A percentile compares a stretch with the other conserved stretches of the same genome.
phyloP scores from a whole-genome alignment of 2,888 invertebrate genomes.

The Pocota personata region DNA sequence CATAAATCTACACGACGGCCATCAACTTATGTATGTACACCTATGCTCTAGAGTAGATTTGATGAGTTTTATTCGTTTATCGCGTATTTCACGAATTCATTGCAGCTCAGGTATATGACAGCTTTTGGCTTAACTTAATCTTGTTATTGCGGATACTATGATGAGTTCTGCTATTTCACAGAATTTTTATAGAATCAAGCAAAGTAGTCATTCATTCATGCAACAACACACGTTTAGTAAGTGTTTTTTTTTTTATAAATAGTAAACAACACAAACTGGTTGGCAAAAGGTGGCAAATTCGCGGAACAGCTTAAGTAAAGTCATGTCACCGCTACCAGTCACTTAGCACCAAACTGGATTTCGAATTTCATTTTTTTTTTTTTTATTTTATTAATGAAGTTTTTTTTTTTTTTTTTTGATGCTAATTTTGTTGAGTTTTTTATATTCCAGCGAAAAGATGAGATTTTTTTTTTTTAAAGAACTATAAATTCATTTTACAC shows the following conservation, averaged over 20 bases:
- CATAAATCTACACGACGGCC: neutral
- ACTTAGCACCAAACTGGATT: slow-evolving; percentile 25
- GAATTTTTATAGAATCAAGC: slow-evolving; percentile 15
- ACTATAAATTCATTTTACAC: slow-evolving; percentile 34
- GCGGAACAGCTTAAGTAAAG: slow-evolving; percentile 7
- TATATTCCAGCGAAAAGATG: neutral
- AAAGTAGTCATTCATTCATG: neutral
- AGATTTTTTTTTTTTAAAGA: neutral
- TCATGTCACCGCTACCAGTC: slow-evolving; percentile 7
- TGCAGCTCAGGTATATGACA: neutral
- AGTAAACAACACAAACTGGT: slow-evolving; percentile 27
- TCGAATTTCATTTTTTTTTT: neutral
- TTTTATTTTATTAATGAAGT: neutral
- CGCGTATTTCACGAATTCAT: neutral
- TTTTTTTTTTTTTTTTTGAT: neutral
- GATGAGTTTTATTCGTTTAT: slow-evolving; percentile 1
- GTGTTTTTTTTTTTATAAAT: neutral
- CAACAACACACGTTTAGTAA: neutral
- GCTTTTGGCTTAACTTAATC: neutral
- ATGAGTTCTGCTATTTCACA: slow-evolving; percentile 14
- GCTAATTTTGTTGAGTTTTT: neutral
- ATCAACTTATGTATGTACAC: neutral
- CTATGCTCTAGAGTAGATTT: neutral
- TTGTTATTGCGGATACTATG: neutral
- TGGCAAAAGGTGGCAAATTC: slow-evolving; percentile 46